A percentile compares a stretch with the other conserved stretches of the same genome.
phyloP scores from a whole-genome alignment of 2,888 invertebrate species.

The Drosophila subsilvestris region DNA sequence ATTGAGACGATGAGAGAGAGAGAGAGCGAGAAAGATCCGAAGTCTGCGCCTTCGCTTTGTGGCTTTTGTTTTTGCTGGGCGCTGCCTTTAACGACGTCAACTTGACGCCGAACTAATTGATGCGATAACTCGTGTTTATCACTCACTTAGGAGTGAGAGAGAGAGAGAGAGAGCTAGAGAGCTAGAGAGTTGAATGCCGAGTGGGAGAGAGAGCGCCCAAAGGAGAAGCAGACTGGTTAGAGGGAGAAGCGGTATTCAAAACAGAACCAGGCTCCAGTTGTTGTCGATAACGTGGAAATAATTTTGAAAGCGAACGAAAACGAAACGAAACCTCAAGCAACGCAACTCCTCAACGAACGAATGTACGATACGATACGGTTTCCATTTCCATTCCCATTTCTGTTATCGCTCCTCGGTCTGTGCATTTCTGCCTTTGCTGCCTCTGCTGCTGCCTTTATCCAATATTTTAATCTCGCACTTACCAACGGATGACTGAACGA shows the following conservation, averaged over 20 bases:
- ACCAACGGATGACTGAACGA: slow-evolving; percentile 60
- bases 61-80: slow-evolving; percentile 42
- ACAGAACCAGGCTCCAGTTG: slow-evolving; percentile 23
- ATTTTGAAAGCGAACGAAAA: slow-evolving; percentile 54
- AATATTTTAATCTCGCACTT: slow-evolving; percentile 77
- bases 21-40: not conserved
- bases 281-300: slow-evolving; percentile 67
- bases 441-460: slow-evolving; percentile 53
- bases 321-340: slow-evolving; percentile 1
- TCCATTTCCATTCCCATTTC: slow-evolving; percentile 61
- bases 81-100: slow-evolving; percentile 74
- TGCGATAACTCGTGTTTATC: slow-evolving; percentile 78
- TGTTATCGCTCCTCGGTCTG: slow-evolving; percentile 53
- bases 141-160: slow-evolving; percentile 63
- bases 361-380: slow-evolving; percentile 53
- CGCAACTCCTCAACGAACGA: slow-evolving; percentile 8
- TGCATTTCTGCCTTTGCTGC: slow-evolving; percentile 58
- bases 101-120: slow-evolving; percentile 79
- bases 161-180: not conserved
- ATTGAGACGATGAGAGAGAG: not conserved
- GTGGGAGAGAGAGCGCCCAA: not conserved
- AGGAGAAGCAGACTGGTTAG: too few relatives aligned
- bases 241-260: slow-evolving; percentile 31
- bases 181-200: not conserved
- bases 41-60: slow-evolving; percentile 14